Percentiles rank a stretch among this genome's conserved stretches.
Evolutionary conservation across 2,113 vertebrate genomes (phyloP).

Genomic region (Poicephalus gulielmi): DNA sequence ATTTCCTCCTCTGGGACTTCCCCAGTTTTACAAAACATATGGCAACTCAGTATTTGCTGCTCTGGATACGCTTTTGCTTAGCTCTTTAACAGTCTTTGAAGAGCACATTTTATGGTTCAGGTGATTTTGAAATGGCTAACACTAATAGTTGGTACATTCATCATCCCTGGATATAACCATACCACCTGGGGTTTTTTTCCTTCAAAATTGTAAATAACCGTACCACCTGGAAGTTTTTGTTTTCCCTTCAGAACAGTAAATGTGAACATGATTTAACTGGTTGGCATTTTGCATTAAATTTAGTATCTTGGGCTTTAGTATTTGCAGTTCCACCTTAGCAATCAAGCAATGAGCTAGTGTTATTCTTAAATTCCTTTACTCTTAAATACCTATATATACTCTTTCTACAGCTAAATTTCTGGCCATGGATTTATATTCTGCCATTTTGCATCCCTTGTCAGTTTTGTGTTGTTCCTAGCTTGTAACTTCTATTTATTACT

Average conservation of each 20-base stretch:
- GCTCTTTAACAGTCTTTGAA: background rate
- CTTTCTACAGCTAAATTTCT: background rate
- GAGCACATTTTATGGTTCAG: background rate
- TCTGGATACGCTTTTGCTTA: background rate
- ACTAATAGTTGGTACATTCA: background rate
- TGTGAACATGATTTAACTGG: background rate
- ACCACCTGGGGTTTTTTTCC: rapidly evolving
- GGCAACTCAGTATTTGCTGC: background rate
- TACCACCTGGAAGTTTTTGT: background rate
- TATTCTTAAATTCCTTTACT: background rate
- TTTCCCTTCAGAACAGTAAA: background rate
- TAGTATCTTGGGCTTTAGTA: background rate
- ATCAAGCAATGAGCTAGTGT: background rate
- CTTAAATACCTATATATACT: background rate
- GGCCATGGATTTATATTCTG: background rate
- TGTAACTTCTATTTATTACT: background rate
- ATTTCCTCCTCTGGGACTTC: background rate
- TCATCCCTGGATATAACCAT: background rate
- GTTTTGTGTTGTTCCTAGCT: background rate
- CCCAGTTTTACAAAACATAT: background rate
- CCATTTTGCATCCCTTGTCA: background rate
- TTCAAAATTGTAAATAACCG: background rate
- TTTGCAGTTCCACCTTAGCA: background rate
- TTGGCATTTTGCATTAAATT: background rate
- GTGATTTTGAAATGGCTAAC: background rate